Conservation (phyloP, 1,140 invertebrate species). For the Gonatopus flavifemur region DNA sequence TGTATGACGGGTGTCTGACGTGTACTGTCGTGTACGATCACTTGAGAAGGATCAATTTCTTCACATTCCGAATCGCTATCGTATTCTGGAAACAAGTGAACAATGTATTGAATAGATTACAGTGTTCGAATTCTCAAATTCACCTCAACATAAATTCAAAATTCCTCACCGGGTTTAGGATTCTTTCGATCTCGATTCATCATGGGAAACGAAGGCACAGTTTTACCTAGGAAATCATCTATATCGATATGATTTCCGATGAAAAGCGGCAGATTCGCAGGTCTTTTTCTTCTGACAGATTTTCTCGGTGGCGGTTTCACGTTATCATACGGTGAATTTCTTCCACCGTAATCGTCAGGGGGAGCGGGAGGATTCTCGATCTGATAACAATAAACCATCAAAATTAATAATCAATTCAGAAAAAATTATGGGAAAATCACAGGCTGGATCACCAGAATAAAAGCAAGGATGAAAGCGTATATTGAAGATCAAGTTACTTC, state of each 20-base stretch:
- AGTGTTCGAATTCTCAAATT: not conserved
- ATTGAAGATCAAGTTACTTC: too few species aligned
- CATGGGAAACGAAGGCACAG: slow-evolving; percentile 35
- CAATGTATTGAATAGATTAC: not conserved
- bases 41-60: slow-evolving; percentile 70
- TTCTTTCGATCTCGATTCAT: too few species aligned
- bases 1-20: slow-evolving; percentile 70
- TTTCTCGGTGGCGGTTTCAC: slow-evolving; percentile 50
- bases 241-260: slow-evolving; percentile 81
- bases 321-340: slow-evolving; percentile 72
- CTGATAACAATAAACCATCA: too few species aligned
- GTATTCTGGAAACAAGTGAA: slow-evolving; percentile 29
- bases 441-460: too few species aligned
- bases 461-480: too few species aligned
- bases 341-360: slow-evolving; percentile 43
- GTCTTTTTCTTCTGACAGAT: slow-evolving; percentile 38
- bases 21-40: slow-evolving; percentile 77
- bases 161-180: not conserved
- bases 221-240: slow-evolving; percentile 74
- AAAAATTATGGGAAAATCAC: too few species aligned
- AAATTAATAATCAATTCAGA: too few species aligned
- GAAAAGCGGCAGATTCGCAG: slow-evolving; percentile 61
- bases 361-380: slow-evolving; percentile 52
- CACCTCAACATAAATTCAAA: not conserved
- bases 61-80: slow-evolving; percentile 60